phyloP scores from a whole-genome alignment of 2,113 vertebrate species.

The Triplophysa dalaica region DNA sequence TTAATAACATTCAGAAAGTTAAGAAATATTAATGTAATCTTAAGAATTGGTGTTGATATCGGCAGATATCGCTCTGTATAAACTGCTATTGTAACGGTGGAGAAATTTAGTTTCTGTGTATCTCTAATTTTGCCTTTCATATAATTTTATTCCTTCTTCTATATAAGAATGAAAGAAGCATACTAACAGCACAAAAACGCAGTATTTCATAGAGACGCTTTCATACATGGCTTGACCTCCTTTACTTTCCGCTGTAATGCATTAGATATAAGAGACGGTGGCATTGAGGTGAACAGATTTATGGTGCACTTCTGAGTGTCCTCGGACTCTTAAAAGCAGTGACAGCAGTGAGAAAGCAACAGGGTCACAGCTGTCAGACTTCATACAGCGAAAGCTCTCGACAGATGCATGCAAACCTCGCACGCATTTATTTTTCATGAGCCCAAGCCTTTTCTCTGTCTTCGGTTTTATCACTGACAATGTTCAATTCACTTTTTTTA shows the following conservation, averaged over 20 bases:
- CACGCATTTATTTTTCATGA: slow-evolving; percentile 10
- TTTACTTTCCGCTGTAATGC: background rate
- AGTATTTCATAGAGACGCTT: background rate
- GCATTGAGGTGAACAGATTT: slow-evolving; percentile 15
- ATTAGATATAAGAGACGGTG: background rate
- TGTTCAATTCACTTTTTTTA: background rate
- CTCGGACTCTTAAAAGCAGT: background rate
- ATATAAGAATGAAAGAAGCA: too few species aligned
- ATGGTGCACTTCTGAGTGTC: too few species aligned
- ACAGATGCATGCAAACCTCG: background rate
- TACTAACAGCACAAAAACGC: too few species aligned
- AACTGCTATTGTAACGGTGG: too few species aligned
- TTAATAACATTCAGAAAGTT: too few species aligned
- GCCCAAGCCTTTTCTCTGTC: background rate
- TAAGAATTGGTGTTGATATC: too few species aligned
- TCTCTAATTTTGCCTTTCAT: too few species aligned
- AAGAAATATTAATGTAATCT: too few species aligned
- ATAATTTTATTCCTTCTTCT: too few species aligned
- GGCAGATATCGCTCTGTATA: too few species aligned
- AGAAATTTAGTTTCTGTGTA: too few species aligned
- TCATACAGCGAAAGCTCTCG: background rate
- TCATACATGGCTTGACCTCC: background rate
- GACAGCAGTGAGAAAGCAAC: background rate
- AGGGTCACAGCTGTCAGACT: background rate
- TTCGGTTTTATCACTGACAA: slow-evolving; percentile 7